Evolutionary conservation across 2,888 invertebrate genomes (phyloP), one percentile per base, ranked within the genome.

Genomic region (Vanessa cardui): DNA sequence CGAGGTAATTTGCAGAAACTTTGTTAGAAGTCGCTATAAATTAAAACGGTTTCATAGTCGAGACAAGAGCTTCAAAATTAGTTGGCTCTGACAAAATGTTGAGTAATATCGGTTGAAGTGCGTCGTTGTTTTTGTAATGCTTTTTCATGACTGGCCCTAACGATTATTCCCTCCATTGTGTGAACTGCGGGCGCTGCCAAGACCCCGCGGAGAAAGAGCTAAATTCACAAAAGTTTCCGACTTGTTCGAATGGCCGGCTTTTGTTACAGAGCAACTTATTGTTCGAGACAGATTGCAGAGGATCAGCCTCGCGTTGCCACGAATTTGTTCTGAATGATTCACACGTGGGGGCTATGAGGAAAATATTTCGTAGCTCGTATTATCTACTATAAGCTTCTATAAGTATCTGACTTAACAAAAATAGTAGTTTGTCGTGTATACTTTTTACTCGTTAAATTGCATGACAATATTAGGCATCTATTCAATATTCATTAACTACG

Each of bases 191-290:
- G 82, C 81, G 83, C 81, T 91, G 91, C 90, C 91, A 91, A 90
- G 88, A 86, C 80, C 86, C 84, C 85, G 86, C 84, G 77, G 82
- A 87, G 90, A 89, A 88, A 89, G 89, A 90, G 89, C 90, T 88
- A 86, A 90, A 89, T 90, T 91, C 89, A 90, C 92, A 90, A 91
- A 92, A 92, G 89, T 92, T 91, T 85, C 87, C 89, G 88, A 90
- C 90, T 92, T 88, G 91, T 92, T 92, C 89, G 87, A 92, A 92
- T 90, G 88, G 91, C 85, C 87, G 85, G 92, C 92, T 90, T 92
- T 92, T 92, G 92, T 92, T 89, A 84, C 86, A 85, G 85, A 86
- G 84, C 86, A 89, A 92, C 91, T 90, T 92, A 92, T 92, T 92
- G 92, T 92, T 91, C 88, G 86, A 86, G 89, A 91, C 90, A 92